Conservation (phyloP, 2,888 invertebrate genomes). For the Calliscelio sp. region DNA sequence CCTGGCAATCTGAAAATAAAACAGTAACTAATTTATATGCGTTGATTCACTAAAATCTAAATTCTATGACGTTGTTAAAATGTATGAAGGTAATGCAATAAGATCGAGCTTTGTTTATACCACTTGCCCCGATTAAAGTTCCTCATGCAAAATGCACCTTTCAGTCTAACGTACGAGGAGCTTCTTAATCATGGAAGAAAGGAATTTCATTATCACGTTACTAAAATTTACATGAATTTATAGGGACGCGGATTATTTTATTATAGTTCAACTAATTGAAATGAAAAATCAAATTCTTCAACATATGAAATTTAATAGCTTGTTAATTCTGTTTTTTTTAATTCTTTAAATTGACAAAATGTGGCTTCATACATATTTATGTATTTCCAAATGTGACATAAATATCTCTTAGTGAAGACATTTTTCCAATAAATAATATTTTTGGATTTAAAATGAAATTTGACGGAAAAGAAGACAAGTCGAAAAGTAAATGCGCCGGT, state of each 20-base stretch:
- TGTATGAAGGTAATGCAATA: conserved; percentile 51
- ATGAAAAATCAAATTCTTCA: conserved; percentile 18
- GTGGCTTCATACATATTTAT: too few species aligned
- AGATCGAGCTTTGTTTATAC: conserved; percentile 48
- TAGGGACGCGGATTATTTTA: conserved; percentile 37
- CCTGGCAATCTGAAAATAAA: conserved; percentile 18
- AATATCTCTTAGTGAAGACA: too few species aligned
- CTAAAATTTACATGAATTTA: conserved; percentile 51
- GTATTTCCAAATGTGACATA: too few species aligned
- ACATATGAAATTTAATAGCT: too few species aligned
- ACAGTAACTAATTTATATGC: conserved; percentile 35
- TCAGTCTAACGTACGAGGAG: conserved; percentile 43
- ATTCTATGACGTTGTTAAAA: conserved; percentile 41
- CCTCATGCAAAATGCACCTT: conserved; percentile 48
- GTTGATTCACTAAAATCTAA: conserved; percentile 39
- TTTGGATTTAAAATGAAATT: too few species aligned
- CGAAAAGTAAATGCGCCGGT: too few species aligned
- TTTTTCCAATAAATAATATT: too few species aligned
- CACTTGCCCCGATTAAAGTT: conserved; percentile 51
- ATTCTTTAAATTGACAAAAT: too few species aligned
- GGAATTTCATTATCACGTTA: conserved; percentile 63
- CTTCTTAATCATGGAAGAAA: conserved; percentile 61
- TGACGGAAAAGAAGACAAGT: too few species aligned
- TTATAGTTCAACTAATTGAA: conserved; percentile 40
- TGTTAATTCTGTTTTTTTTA: too few species aligned